phyloP scores from a whole-genome alignment of 2,888 invertebrate genomes.

The Mythimna vitellina region DNA sequence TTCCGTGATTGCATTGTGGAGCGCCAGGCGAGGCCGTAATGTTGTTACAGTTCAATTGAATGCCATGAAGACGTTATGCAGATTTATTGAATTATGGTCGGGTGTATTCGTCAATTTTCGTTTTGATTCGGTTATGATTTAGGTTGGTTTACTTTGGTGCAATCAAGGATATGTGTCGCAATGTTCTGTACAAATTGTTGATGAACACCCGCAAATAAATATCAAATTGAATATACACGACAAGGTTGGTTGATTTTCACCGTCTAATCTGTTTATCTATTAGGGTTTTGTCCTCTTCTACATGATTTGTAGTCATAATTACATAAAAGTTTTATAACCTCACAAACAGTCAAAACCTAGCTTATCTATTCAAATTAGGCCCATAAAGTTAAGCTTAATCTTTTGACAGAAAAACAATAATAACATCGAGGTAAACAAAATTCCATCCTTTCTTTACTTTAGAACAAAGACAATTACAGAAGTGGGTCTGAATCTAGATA shows the following conservation, averaged over 20 bases:
- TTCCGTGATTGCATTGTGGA: constrained; percentile 50
- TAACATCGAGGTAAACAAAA: constrained; percentile 8
- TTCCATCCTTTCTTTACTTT: constrained; percentile 23
- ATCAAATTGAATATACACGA: not conserved
- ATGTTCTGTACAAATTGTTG: constrained; percentile 25
- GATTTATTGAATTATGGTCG: constrained; percentile 50
- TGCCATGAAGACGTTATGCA: constrained; percentile 55
- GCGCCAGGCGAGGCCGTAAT: constrained; percentile 39
- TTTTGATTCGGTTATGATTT: constrained; percentile 40
- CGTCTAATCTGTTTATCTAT: not conserved
- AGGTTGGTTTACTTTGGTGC: constrained; percentile 41
- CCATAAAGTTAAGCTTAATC: constrained; percentile 21
- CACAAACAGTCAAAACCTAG: constrained; percentile 6
- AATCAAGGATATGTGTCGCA: constrained; percentile 35
- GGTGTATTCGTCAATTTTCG: constrained; percentile 44
- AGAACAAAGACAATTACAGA: constrained; percentile 58
- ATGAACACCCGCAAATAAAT: not conserved
- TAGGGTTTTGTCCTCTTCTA: not conserved
- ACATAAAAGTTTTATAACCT: constrained; percentile 16
- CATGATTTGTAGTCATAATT: not conserved
- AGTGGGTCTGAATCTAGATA: constrained; percentile 57
- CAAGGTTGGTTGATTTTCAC: too few species aligned
- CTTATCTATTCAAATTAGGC: constrained; percentile 34
- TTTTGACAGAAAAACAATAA: constrained; percentile 29
- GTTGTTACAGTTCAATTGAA: constrained; percentile 53